phyloP scores from a whole-genome alignment of 2,888 invertebrate genomes.

The Ypsolopha scabrella region DNA sequence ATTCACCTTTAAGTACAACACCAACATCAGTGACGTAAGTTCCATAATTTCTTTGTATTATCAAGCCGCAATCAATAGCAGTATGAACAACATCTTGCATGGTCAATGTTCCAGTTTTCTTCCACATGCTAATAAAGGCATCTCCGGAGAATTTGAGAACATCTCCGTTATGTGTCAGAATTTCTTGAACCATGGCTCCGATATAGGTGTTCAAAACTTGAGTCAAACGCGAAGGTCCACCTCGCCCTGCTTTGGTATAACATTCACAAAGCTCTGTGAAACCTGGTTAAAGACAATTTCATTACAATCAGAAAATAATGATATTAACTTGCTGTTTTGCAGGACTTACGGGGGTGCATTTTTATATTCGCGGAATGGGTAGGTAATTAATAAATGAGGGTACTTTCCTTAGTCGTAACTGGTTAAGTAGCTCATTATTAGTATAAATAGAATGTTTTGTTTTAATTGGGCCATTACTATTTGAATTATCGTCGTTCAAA shows the following conservation, averaged over 20 bases:
- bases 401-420: too few species aligned
- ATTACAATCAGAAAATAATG: too few species aligned
- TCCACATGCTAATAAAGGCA: constrained; percentile 77
- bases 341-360: too few species aligned
- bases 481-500: too few species aligned
- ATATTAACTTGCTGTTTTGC: too few species aligned
- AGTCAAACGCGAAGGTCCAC: constrained; percentile 78
- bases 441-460: too few species aligned
- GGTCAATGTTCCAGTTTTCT: constrained; percentile 55
- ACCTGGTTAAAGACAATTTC: constrained; percentile 35
- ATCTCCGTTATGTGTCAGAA: constrained; percentile 74
- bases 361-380: too few species aligned
- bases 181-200: constrained; percentile 78
- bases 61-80: constrained; percentile 75
- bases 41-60: constrained; percentile 76
- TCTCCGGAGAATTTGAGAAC: constrained; percentile 77
- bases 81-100: constrained; percentile 73
- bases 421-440: too few species aligned
- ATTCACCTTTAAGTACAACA: constrained; percentile 63
- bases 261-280: constrained; percentile 75
- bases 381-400: too few species aligned
- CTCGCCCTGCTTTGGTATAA: constrained; percentile 73
- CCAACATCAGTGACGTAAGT: constrained; percentile 72
- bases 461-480: too few species aligned
- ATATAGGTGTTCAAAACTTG: constrained; percentile 78